Evolutionary conservation across 2,888 invertebrate genomes (phyloP), one percentile per base, ranked within the genome.

Genomic region (Leucozona laternaria): DNA sequence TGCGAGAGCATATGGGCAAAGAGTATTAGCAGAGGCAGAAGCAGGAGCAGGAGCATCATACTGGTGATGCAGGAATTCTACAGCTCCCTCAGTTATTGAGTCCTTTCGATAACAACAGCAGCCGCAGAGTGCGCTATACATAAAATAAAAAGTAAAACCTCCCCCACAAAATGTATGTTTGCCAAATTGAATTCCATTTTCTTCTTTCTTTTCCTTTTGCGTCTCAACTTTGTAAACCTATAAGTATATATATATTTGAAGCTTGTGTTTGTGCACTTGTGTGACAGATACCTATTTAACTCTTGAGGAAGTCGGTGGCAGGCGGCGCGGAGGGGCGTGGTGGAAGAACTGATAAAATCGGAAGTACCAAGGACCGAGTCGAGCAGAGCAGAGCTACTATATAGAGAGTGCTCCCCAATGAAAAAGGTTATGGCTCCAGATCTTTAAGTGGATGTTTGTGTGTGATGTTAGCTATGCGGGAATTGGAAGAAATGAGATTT

Each of bases 151-250:
- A 37, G 78, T 79, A 60, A 86, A 82, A 79, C 62, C 85, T 55
- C 40, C 72, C 72, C 77, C 70, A 43, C 79, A 72, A 40, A 86
- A 75, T 82, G 82, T 86, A 86, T 86, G 86, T 82, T 86, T 78
- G 71, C 82, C 82, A 86, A 86, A 86, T 86, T 86, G 86, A 86
- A 86, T 86, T 86, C 82, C 75, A 82, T 86, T 86, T 82, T 82
- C 73, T 58, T 45, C 62, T 45, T 62, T 31, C 40, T 31, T 48
- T 57, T 53, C 72, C 50, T 34, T 53, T 34, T 25, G 20, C 15
- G 37, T 57, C 43, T 58, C 43, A 15, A 11, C 72, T 66, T 66
- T 60, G 66, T n/a, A 66, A 72, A 77, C 31, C 34, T 66, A 37
- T 28, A 28, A 1, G 6, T 6, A 10, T 34, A 11, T 72, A 48